These are phyloP conservation scores for Hormaphis cornu DNA, from an alignment of 1,140 invertebrate species.

Conservation along the genomic window DNA sequence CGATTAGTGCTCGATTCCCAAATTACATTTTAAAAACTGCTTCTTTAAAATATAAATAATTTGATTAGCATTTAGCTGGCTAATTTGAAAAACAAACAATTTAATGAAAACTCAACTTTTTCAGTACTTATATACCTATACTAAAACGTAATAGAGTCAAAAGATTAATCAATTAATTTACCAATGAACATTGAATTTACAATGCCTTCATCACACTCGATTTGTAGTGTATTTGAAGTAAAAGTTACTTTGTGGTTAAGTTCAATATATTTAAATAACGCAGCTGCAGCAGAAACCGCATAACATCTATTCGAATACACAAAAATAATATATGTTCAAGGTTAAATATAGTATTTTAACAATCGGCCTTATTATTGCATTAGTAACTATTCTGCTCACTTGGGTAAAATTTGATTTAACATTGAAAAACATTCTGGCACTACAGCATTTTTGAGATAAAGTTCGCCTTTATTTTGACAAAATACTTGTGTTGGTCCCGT, in stretches of 20 bases:
- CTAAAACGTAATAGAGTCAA: too few relatives aligned
- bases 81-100: too few relatives aligned
- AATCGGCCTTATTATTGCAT: neutral
- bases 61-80: too few relatives aligned
- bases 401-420: neutral
- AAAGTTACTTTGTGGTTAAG: slow-evolving; percentile 54
- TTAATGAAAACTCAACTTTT: too few relatives aligned
- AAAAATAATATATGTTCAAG: neutral
- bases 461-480: slow-evolving; percentile 16
- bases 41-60: too few relatives aligned
- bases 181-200: slow-evolving; percentile 73
- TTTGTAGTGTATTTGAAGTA: slow-evolving; percentile 63
- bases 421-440: neutral
- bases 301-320: neutral
- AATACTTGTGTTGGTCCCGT: slow-evolving; percentile 6
- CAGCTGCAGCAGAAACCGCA: slow-evolving; percentile 8
- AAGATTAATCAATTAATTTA: slow-evolving; percentile 54
- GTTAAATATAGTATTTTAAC: neutral
- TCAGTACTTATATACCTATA: too few relatives aligned
- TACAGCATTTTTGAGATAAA: neutral
- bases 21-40: too few relatives aligned
- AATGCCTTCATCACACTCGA: slow-evolving; percentile 71
- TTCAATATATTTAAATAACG: slow-evolving; percentile 25
- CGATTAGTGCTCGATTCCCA: too few relatives aligned
- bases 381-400: neutral